A percentile compares a stretch with the other conserved stretches of the same genome.
phyloP scores from a whole-genome alignment of 2,797 vertebrate species.

The Potorous gilbertii region DNA sequence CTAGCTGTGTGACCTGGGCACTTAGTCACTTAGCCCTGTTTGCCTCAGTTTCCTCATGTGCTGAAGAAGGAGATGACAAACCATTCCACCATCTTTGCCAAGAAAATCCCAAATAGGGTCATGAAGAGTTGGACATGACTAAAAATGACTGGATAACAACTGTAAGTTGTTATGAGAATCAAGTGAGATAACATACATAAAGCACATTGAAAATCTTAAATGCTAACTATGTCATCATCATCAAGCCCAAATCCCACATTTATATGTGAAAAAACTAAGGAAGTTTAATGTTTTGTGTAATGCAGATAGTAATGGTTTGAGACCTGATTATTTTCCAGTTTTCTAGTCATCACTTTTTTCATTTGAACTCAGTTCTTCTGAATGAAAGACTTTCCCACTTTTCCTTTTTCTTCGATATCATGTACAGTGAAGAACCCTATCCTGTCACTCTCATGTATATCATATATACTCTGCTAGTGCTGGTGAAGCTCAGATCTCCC shows the following conservation, averaged over 20 bases:
- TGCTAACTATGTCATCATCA: neutral
- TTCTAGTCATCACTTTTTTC: neutral
- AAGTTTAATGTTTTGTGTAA: neutral
- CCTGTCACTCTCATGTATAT: neutral
- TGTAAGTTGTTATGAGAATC: too few species aligned
- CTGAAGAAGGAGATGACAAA: too few species aligned
- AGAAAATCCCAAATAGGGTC: too few species aligned
- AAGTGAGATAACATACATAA: too few species aligned
- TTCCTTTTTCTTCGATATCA: neutral
- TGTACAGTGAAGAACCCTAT: too few species aligned
- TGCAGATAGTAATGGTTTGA: neutral
- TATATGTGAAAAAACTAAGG: neutral
- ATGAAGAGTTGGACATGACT: too few species aligned
- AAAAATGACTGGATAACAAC: too few species aligned
- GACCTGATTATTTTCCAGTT: neutral
- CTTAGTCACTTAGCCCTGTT: neutral
- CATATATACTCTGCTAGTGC: neutral
- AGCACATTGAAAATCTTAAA: too few species aligned
- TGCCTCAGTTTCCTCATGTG: neutral
- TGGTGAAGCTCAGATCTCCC: constrained; percentile 47
- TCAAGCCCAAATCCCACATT: neutral
- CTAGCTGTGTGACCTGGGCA: neutral
- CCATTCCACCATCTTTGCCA: too few species aligned
- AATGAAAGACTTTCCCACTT: neutral
- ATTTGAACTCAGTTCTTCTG: neutral